Evolutionary conservation across 2,888 invertebrate genomes (phyloP), one percentile per base, ranked within the genome.

Genomic region (Oeneis ivallda): DNA sequence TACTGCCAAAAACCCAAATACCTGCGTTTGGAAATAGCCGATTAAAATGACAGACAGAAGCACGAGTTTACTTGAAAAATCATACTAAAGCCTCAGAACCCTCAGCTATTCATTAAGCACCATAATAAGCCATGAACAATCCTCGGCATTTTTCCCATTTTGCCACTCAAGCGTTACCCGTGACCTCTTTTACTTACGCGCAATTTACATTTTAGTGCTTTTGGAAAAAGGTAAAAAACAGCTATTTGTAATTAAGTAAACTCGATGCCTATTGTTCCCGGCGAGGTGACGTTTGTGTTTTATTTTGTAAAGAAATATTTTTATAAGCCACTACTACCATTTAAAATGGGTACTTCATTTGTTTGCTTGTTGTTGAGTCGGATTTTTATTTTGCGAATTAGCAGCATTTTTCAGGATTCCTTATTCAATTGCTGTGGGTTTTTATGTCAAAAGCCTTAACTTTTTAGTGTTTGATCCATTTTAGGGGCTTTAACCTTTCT

Each of bases 61-160:
- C 26, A 5, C 26, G 5, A 2, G 5, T 26, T 26, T 26, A 26
- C 26, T 26, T 26, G 26, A 26, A 26, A 26, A 26, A 11, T 39
- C 11, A 11, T 10, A 17, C 37, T 39, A 37, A 17, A 54, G 39
- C 11, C 39, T 6, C 17, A 41, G 15, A 56, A 13, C 2, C 41
- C 10, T 39, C 9, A 6, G 19, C 56, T 56, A 41, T 43, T 52
- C 43, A 62, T 87, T 87, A 84, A 83, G 83, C 79, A 82, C 79
- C 81, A 83, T 89, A 90, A 90, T 89, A 85, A 87, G 85, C 86
- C 89, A 85, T 89, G 87, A 89, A 89, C 86, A 86, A 85, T 85
- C 81, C 81, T 83, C 83, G 80, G 80, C 85, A 84, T 86, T 87
- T 84, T 83, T 86, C 50, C 61, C 59, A 47, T 62, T 47, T 53